A percentile compares a stretch with the other conserved stretches of the same genome.
Conservation (phyloP, 2,797 vertebrate genomes). For the Lophius americanus region DNA sequence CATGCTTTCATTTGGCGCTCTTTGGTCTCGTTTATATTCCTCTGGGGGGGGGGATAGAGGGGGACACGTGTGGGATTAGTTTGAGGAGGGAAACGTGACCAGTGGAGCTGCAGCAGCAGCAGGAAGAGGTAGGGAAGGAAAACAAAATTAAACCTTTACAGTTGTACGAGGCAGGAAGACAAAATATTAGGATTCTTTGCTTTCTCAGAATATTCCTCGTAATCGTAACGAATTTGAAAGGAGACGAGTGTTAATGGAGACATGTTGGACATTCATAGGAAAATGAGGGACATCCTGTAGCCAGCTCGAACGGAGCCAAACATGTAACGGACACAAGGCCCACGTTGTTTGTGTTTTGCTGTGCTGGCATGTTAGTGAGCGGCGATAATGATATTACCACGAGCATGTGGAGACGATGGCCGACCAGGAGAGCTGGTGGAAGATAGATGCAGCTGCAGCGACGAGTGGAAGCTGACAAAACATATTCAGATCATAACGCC, state of each 20-base stretch:
- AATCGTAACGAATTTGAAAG: too few species aligned
- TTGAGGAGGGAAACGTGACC: slow-evolving; percentile 32
- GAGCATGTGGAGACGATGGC: slow-evolving; percentile 57
- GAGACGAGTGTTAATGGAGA: too few species aligned
- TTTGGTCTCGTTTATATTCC: too few species aligned
- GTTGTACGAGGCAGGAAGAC: neutral
- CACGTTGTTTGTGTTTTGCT: slow-evolving; percentile 52
- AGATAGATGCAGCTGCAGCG: neutral
- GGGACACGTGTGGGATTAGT: slow-evolving; percentile 18
- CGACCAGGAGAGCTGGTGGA: neutral
- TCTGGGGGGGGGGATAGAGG: neutral
- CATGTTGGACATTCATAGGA: too few species aligned
- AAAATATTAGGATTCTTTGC: neutral
- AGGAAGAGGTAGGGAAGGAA: neutral
- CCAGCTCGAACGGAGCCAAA: neutral
- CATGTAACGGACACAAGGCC: slow-evolving; percentile 56
- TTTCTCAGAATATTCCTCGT: neutral
- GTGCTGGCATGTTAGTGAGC: slow-evolving; percentile 39
- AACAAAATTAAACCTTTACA: neutral
- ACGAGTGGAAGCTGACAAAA: neutral
- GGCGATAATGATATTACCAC: slow-evolving; percentile 54
- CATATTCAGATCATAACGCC: neutral
- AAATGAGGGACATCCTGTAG: neutral
- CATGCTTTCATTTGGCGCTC: neutral
- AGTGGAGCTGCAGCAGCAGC: neutral